A percentile compares a stretch with the other conserved stretches of the same genome.
These are phyloP conservation scores for Neotragus pygmaeus DNA, from an alignment of 2,113 vertebrate genomes.

Conservation along the genomic window DNA sequence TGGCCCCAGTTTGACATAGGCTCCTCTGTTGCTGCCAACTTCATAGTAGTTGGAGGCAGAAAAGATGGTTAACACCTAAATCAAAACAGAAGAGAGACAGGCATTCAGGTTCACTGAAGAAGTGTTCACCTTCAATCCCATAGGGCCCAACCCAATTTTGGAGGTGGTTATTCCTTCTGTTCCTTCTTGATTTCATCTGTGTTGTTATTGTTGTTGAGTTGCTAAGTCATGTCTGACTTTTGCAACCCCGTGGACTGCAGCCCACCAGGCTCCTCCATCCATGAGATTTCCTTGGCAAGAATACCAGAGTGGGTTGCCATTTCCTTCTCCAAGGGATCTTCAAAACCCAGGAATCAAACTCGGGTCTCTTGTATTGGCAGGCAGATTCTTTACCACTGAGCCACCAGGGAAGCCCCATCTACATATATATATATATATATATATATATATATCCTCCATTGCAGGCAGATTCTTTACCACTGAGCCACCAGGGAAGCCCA, in stretches of 20 bases:
- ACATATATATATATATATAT: neutral
- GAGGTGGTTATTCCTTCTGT: neutral
- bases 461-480: neutral
- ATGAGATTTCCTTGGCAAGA: neutral
- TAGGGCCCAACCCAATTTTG: neutral
- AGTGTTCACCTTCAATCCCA: rapidly evolving
- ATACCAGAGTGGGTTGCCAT: neutral
- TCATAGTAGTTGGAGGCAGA: slow-evolving; percentile 98
- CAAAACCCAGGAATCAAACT: neutral
- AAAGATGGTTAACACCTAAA: slow-evolving; percentile 94
- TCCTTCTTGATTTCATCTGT: rapidly evolving
- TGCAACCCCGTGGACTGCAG: neutral
- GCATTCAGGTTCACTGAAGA: neutral
- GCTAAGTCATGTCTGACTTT: neutral
- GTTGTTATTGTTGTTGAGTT: neutral
- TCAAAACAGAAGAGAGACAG: slow-evolving; percentile 21
- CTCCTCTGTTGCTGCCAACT: slow-evolving; percentile 94
- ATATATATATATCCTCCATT: neutral
- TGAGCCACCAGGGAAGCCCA: neutral
- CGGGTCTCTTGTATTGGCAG: neutral
- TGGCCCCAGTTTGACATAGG: slow-evolving; percentile 90
- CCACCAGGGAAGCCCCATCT: neutral
- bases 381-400: neutral
- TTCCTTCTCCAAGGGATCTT: neutral
- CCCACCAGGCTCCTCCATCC: neutral